Percentiles rank a stretch among this genome's conserved stretches.
Conservation (phyloP, 2,113 vertebrate genomes). For the Hydropotes inermis region DNA sequence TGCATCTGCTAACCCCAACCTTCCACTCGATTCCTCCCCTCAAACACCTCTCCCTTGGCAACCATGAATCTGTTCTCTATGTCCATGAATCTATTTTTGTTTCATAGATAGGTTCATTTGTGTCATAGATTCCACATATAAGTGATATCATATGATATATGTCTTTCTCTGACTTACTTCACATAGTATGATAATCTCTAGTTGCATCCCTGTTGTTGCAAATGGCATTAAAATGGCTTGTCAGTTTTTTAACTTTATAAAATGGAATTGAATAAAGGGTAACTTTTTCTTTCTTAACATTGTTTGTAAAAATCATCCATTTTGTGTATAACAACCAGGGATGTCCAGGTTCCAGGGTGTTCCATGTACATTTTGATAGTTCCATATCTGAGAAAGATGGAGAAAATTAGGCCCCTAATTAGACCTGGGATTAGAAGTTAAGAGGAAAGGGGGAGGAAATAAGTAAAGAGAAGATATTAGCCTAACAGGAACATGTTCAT, state of each 20-base stretch:
- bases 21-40: neutral
- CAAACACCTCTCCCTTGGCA: neutral
- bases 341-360: neutral
- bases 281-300: neutral
- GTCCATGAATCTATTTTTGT: neutral
- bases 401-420: neutral
- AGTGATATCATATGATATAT: neutral
- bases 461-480: neutral
- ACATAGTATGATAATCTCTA: neutral
- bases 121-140: neutral
- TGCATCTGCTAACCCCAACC: neutral
- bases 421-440: neutral
- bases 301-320: neutral
- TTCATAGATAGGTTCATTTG: neutral
- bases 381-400: neutral
- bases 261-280: neutral
- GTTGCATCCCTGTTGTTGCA: neutral
- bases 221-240: neutral
- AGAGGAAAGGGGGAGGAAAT: fast-evolving
- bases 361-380: neutral
- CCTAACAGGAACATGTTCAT: neutral
- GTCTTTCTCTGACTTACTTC: neutral
- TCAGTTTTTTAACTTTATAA: neutral
- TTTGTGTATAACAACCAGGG: neutral
- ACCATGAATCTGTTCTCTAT: neutral